Conservation (phyloP, 2,113 vertebrate genomes). For the Protobothrops mucrosquamatus region DNA sequence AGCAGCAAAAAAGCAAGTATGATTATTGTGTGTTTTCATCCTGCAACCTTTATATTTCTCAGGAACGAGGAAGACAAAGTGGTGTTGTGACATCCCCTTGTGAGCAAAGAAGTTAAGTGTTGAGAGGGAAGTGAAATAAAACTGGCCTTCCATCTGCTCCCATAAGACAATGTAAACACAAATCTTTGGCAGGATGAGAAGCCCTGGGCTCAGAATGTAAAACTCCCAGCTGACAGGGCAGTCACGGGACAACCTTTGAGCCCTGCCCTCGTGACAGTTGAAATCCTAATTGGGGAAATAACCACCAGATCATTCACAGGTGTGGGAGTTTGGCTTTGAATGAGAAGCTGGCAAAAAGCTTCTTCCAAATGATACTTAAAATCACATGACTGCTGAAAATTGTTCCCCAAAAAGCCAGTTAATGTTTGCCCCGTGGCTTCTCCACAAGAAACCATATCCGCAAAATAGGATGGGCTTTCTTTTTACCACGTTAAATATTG, state of each 20-base stretch:
- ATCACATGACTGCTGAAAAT: background rate
- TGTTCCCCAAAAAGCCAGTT: background rate
- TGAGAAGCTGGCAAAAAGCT: background rate
- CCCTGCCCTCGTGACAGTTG: background rate
- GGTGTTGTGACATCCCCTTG: background rate
- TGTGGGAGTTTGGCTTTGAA: background rate
- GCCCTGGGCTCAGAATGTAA: background rate
- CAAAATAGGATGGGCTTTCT: background rate
- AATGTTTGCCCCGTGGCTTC: background rate
- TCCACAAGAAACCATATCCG: background rate
- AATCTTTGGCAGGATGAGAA: background rate
- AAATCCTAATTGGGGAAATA: background rate
- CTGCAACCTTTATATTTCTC: background rate
- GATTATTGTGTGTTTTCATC: too few species aligned
- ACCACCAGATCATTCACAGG: accelerated
- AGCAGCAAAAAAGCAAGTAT: background rate
- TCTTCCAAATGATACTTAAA: background rate
- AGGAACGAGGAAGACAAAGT: too few species aligned
- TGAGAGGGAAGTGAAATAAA: background rate
- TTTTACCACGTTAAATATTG: background rate
- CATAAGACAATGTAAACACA: background rate
- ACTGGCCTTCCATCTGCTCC: background rate
- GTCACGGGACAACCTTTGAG: background rate
- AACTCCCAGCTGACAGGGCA: background rate
- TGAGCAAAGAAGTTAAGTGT: background rate